Base-by-base conservation (phyloP, 2,888 invertebrate species). In the Phortica magna region DNA sequence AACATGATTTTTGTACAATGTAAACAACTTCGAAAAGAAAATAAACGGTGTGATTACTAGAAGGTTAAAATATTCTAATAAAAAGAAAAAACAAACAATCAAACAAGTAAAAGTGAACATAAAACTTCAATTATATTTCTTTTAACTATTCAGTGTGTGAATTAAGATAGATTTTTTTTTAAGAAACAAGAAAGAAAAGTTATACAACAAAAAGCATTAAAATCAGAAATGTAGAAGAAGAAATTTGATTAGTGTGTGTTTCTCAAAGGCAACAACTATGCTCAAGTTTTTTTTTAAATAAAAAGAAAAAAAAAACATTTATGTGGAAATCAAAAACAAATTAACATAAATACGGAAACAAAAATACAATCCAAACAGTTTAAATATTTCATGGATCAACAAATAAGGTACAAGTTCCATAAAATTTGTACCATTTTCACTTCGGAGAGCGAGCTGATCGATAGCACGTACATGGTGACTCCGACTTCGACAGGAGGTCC, bases 401-500 rank as follows among this genome's bases (percentile, higher is more conserved):
- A 39, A 31, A 64, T 48, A 84, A 89, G 89, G 89, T 89, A 89
- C 89, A 88, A 85, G 81, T 78, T 78, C 84, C 88, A 84, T 78
- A 79, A 76, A 87, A 84, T 92, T 92, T 93, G 93, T 96, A 98
- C 98, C 98, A 98, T 98, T 95, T 97, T 96, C 93, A 98, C 98
- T 95, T 98, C 98, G 93, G 98, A 98, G 93, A 98, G 97, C 93
- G 98, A 97, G 94, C 97, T 97, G 95, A 98, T 98, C 94, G 97
- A 97, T 94, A 98, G 96, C 94, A 98, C 98, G 95, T 97, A 98
- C 96, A 98, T 97, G 94, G 98, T 98, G 94, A 98, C 97, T 93
- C 98, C 97, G 93, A 98, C 98, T 94, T 97, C 97, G 93, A 98
- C 98, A 92, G 98, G 97, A 93, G 96, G 96, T 95, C 97, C 98